Evolutionary conservation across 2,888 invertebrate genomes (phyloP).

Genomic region (Drosophila hamatofila): DNA sequence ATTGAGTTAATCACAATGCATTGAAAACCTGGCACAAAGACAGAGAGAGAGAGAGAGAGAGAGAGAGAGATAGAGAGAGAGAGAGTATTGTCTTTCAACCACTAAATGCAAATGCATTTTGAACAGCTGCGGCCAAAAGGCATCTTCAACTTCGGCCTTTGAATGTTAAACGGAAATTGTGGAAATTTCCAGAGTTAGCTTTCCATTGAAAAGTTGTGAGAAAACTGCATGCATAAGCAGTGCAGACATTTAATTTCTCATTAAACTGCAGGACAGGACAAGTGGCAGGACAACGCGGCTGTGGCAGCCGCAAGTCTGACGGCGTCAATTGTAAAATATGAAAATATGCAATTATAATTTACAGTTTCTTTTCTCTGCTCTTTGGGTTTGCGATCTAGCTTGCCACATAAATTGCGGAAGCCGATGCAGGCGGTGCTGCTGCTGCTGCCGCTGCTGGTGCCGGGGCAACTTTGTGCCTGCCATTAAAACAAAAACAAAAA

Average conservation of each 20-base stretch:
- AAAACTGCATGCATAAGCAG: slow-evolving; percentile 64
- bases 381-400: slow-evolving; percentile 42
- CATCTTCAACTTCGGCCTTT: slow-evolving; percentile 20
- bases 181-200: slow-evolving; percentile 40
- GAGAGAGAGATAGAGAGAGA: background rate
- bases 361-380: slow-evolving; percentile 56
- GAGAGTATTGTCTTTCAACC: slow-evolving; percentile 5
- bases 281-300: slow-evolving; percentile 1
- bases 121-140: slow-evolving; percentile 27
- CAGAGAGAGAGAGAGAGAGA: background rate
- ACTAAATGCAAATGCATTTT: slow-evolving; percentile 34
- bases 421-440: background rate
- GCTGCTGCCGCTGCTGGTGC: slow-evolving; percentile 3
- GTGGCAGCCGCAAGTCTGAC: slow-evolving; percentile 42
- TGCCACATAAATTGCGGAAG: slow-evolving; percentile 69
- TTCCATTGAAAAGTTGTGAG: slow-evolving; percentile 63
- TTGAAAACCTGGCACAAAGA: background rate
- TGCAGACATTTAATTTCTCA: slow-evolving; percentile 70
- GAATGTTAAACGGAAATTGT: slow-evolving; percentile 22
- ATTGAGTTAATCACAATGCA: slow-evolving; percentile 25
- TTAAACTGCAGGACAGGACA: slow-evolving; percentile 53
- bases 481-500: slow-evolving; percentile 35
- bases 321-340: slow-evolving; percentile 83
- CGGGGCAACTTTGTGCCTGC: slow-evolving; percentile 66
- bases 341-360: slow-evolving; percentile 85